Conservation (phyloP, 2,888 invertebrate species). For the Tetramorium bicarinatum region DNA sequence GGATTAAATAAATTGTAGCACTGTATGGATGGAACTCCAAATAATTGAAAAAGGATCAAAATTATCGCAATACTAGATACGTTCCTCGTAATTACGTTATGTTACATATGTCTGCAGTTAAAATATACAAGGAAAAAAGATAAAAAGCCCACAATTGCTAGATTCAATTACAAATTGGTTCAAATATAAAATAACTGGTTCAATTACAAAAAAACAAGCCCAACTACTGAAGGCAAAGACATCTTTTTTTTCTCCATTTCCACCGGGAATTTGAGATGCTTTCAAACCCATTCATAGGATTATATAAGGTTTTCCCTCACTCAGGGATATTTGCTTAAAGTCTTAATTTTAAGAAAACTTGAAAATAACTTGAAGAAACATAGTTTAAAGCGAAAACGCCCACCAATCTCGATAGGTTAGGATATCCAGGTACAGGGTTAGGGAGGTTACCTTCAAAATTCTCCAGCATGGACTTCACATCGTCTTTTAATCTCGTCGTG, state of each 20-base stretch:
- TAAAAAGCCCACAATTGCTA: no score
- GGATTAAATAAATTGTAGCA: not conserved
- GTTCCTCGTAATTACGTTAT: not conserved
- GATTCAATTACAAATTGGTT: not conserved
- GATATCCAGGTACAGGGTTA: not conserved
- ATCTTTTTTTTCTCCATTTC: no score
- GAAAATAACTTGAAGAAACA: not conserved
- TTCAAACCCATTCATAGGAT: not conserved
- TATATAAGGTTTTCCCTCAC: not conserved
- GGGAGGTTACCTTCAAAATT: conserved; percentile 95
- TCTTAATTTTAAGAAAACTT: not conserved
- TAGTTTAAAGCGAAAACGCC: not conserved
- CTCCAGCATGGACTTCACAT: conserved; percentile 98
- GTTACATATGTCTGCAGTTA: no score
- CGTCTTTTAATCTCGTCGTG: conserved; percentile 97
- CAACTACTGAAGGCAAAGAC: not conserved
- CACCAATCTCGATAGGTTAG: not conserved
- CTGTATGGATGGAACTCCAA: not conserved
- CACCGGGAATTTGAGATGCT: not conserved
- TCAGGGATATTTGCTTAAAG: not conserved
- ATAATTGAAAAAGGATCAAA: not conserved
- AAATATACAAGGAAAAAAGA: not conserved
- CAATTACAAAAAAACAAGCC: not conserved
- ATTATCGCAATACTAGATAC: not conserved
- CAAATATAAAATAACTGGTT: not conserved